These are phyloP conservation scores for Diadema setosum DNA, from an alignment of 35 echinoderm and acorn worm genomes.

Conservation along the genomic window DNA sequence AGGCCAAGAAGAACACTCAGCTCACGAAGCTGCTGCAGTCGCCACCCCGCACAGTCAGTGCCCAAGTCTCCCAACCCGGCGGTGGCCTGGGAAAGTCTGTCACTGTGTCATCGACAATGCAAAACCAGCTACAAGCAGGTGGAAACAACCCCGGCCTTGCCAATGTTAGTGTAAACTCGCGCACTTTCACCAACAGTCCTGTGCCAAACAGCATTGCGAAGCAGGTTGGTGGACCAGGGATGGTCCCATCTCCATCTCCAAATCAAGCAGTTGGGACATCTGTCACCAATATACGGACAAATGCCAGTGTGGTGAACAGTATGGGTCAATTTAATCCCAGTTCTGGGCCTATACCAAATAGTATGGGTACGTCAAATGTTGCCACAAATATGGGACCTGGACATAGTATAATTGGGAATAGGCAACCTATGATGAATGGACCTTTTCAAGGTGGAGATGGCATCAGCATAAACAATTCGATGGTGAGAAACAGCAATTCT, in stretches of 20 bases:
- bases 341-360: slow-evolving; percentile 36
- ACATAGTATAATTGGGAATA: slow-evolving; percentile 9
- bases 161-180: slow-evolving; percentile 9
- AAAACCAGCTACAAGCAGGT: slow-evolving; percentile 58
- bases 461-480: slow-evolving; percentile 21
- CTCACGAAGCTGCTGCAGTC: slow-evolving; percentile 80
- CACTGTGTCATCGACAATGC: slow-evolving; percentile 46
- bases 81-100: slow-evolving; percentile 25
- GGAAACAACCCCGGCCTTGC: slow-evolving; percentile 22
- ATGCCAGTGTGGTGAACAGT: slow-evolving; percentile 39
- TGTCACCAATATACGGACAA: slow-evolving; percentile 55
- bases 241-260: neutral
- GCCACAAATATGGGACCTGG: slow-evolving; percentile 7
- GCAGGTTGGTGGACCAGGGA: slow-evolving; percentile 4
- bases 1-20: slow-evolving; percentile 89
- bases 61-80: neutral
- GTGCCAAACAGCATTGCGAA: slow-evolving; percentile 43
- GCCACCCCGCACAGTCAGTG: slow-evolving; percentile 63
- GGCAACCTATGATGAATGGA: slow-evolving; percentile 66
- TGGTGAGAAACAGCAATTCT: neutral
- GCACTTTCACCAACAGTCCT: slow-evolving; percentile 13
- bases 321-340: slow-evolving; percentile 58
- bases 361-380: slow-evolving; percentile 50
- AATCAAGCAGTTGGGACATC: slow-evolving; percentile 44
- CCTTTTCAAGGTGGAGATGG: slow-evolving; percentile 34